Evolutionary conservation across 2,113 vertebrate genomes (phyloP), one percentile per base, ranked within the genome.

Genomic region (Xenopus laevis): DNA sequence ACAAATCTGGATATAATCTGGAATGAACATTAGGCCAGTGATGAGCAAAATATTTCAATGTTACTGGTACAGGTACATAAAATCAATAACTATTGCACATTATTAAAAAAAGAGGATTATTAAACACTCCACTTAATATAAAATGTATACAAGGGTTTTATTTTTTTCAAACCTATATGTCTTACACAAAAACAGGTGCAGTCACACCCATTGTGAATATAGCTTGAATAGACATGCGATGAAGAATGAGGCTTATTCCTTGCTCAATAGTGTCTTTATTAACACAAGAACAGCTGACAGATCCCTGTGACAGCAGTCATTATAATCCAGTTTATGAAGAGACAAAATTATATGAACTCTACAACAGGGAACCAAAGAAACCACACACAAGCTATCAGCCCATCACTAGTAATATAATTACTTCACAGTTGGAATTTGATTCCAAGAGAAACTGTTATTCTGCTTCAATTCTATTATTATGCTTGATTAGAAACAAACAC

Each of bases 231-330:
- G 77, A 79, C 75, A 73, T 78, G 78, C 47, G n/a, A 65, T 79
- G 80, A 84, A 87, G 81, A 88, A 82, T 87, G 78, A 78, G 79
- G 78, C 76, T 70, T 79, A 89, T 87, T 88, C 86, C 82, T 84
- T 87, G 85, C 81, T 86, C 86, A 89, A 86, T 78, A 81, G 79
- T 79, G 79, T 86, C 84, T 86, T 87, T 89, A 87, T 89, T 87
- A 89, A 83, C 78, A 85, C 86, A 74, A 79, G 80, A 89, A 88
- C 87, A 90, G 86, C 87, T 89, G 87, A 82, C 82, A 83, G 77
- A 86, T 85, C 80, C 88, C 57, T 85, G 77, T 82, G 84, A 84
- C 83, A 83, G 86, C n/a, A 16, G 82, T 89, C 81, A 80, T 85
- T 87, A 82, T 84, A 83, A 89, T 85, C 83, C 85, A 89, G 88